Conservation (phyloP, 2,888 invertebrate species). For the Epiblema foenella region DNA sequence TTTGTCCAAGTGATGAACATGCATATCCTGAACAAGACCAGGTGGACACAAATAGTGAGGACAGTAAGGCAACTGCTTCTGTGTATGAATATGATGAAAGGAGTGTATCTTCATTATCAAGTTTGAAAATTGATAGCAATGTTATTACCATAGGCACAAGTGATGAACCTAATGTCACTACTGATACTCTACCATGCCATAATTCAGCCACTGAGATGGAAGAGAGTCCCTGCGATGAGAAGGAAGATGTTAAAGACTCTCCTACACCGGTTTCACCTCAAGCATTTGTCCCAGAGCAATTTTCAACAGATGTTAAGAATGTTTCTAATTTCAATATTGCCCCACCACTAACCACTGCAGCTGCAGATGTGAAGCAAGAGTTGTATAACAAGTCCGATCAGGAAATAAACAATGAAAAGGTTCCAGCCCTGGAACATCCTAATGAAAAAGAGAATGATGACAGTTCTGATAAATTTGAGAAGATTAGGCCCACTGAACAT, state of each 20-base stretch:
- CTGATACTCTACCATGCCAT: constrained; percentile 49
- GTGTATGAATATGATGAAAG: constrained; percentile 78
- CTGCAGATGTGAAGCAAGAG: constrained; percentile 50
- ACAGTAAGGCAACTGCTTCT: constrained; percentile 71
- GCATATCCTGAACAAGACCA: constrained; percentile 67
- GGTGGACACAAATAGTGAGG: constrained; percentile 73
- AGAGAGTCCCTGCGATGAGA: constrained; percentile 51
- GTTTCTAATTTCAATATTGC: constrained; percentile 48
- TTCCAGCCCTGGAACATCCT: constrained; percentile 50
- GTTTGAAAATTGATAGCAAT: constrained; percentile 74
- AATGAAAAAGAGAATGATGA: constrained; percentile 54
- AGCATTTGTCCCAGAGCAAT: constrained; percentile 59
- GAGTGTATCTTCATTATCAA: constrained; percentile 72
- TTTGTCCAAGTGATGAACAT: constrained; percentile 65
- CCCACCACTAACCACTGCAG: constrained; percentile 47
- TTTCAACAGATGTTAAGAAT: constrained; percentile 52
- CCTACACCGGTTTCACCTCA: constrained; percentile 55
- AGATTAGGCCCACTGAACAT: constrained; percentile 61
- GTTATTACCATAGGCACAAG: constrained; percentile 57
- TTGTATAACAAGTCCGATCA: constrained; percentile 61
- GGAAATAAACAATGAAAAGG: constrained; percentile 56
- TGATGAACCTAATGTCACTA: constrained; percentile 56
- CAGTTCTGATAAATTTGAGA: constrained; percentile 50
- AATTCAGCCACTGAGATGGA: constrained; percentile 49
- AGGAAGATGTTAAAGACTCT: constrained; percentile 49